A percentile compares a stretch with the other conserved stretches of the same genome.
Evolutionary conservation across 2,797 vertebrate species (phyloP).

Genomic region (Tangara arthus): DNA sequence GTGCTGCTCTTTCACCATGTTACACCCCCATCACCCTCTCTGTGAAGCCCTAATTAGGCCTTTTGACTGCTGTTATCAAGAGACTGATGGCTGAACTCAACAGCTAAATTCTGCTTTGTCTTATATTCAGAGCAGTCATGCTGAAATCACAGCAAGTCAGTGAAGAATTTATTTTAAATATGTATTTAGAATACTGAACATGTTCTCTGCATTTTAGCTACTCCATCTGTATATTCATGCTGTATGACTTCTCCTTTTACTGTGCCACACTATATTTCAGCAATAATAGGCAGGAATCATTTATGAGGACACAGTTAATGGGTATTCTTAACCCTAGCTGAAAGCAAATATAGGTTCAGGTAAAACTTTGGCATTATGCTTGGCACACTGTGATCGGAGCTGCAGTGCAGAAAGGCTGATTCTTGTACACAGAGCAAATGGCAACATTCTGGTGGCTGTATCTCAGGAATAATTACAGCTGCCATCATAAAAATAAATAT

Average conservation of each 20-base stretch:
- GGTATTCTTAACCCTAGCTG: conserved; percentile 18
- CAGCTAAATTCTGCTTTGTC: neutral
- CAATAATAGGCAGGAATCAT: conserved; percentile 3
- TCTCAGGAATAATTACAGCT: conserved; percentile 10
- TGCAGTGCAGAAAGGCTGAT: neutral
- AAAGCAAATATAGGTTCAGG: conserved; percentile 2
- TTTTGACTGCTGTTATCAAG: neutral
- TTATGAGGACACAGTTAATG: conserved; percentile 20
- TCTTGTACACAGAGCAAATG: neutral
- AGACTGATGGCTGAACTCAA: neutral
- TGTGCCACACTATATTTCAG: neutral
- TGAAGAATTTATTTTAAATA: neutral
- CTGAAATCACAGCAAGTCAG: neutral
- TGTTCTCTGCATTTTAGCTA: neutral
- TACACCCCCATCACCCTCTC: neutral
- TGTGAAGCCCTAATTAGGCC: neutral
- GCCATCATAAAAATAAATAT: neutral
- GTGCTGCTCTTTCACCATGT: neutral
- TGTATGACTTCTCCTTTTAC: neutral
- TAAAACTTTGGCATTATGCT: neutral
- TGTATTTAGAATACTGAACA: neutral
- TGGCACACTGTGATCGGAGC: neutral
- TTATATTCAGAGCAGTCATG: neutral
- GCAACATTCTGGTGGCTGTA: neutral
- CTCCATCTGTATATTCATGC: neutral